These are phyloP conservation scores for Catostylus mosaicus DNA, from an alignment of 30 jellyfish, hydroid and myxozoan species.

Conservation along the genomic window DNA sequence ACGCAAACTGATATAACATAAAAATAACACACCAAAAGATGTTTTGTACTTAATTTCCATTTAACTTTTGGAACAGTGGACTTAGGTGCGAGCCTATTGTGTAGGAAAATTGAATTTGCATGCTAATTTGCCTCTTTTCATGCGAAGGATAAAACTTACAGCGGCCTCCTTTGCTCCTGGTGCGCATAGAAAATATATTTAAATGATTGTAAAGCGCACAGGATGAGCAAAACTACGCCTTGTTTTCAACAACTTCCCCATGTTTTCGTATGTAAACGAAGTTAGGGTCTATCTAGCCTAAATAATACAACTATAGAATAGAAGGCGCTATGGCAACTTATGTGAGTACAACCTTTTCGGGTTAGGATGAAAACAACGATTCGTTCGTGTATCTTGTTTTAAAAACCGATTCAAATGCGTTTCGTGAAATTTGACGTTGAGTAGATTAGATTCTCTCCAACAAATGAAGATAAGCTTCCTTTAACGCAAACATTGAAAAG, in stretches of 20 bases:
- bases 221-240: slow-evolving; percentile 35
- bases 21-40: background rate
- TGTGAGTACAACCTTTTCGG: too few species aligned
- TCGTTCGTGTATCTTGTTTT: background rate
- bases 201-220: slow-evolving; percentile 6
- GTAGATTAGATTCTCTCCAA: slow-evolving; percentile 6
- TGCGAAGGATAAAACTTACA: slow-evolving; percentile 30
- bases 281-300: too few species aligned
- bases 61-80: slow-evolving; percentile 35
- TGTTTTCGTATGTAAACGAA: too few species aligned
- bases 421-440: background rate
- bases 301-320: too few species aligned
- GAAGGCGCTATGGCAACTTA: too few species aligned
- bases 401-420: background rate
- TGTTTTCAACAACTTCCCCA: slow-evolving; percentile 18
- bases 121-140: slow-evolving; percentile 36
- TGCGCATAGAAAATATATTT: slow-evolving; percentile 27
- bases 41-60: slow-evolving; percentile 65
- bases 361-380: background rate
- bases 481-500: background rate
- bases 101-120: slow-evolving; percentile 44
- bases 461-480: slow-evolving; percentile 5
- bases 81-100: slow-evolving; percentile 36
- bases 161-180: slow-evolving; percentile 63
- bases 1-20: background rate